Percentiles rank a stretch among this genome's conserved stretches.
phyloP scores from a whole-genome alignment of 2,113 vertebrate genomes.

The Erinaceus europaeus region DNA sequence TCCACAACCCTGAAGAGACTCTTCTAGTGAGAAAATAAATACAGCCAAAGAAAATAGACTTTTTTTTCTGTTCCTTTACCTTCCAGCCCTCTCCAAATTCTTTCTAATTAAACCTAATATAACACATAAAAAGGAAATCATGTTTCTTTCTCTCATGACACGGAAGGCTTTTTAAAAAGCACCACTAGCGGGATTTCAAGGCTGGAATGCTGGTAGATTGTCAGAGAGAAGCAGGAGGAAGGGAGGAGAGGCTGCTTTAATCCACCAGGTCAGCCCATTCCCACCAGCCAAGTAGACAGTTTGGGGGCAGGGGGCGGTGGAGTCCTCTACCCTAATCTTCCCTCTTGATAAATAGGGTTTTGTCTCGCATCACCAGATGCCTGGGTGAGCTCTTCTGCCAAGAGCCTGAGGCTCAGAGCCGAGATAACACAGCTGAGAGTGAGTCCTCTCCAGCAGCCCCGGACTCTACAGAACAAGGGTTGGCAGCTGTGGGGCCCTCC shows the following conservation, averaged over 20 bases:
- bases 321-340: slow-evolving; percentile 51
- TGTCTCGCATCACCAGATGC: slow-evolving; percentile 64
- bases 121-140: no score
- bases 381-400: slow-evolving; percentile 27
- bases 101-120: no score
- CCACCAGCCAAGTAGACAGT: slow-evolving; percentile 45
- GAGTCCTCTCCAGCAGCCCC: slow-evolving; percentile 34
- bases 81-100: no score
- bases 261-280: slow-evolving; percentile 39
- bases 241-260: not conserved
- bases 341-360: slow-evolving; percentile 62
- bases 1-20: slow-evolving; percentile 54
- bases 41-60: not conserved
- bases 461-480: slow-evolving; percentile 41
- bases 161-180: no score
- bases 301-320: slow-evolving; percentile 37
- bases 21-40: slow-evolving; percentile 21
- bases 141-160: no score
- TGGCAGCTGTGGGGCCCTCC: no score
- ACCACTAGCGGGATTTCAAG: no score
- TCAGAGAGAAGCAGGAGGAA: no score
- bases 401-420: slow-evolving; percentile 39
- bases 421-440: slow-evolving; percentile 55
- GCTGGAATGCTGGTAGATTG: no score
- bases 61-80: no score